These are phyloP conservation scores for Monarcha castaneiventris DNA, from an alignment of 2,113 vertebrate genomes.

Conservation along the genomic window DNA sequence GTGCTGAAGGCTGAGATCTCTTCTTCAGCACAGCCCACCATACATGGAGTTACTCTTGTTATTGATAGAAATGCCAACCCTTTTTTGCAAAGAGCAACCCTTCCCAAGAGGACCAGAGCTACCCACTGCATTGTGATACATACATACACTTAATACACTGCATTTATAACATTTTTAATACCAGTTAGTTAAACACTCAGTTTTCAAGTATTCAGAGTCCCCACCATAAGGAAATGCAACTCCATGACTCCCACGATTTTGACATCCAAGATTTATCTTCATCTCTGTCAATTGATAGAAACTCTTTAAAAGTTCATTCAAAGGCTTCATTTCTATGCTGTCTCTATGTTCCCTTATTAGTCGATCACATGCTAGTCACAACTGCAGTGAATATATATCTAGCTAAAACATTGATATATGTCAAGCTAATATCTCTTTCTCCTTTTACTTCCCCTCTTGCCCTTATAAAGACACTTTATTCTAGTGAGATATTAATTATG, in stretches of 20 bases:
- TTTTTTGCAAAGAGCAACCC: background rate
- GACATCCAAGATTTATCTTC: background rate
- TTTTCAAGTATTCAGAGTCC: background rate
- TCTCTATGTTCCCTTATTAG: background rate
- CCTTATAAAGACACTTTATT: constrained; percentile 10
- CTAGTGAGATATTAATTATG: constrained; percentile 59
- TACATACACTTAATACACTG: background rate
- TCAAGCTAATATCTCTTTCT: background rate
- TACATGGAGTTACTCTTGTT: fast-evolving
- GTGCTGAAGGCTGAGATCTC: background rate
- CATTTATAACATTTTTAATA: background rate
- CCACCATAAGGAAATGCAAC: background rate
- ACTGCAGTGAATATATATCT: background rate
- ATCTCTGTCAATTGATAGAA: background rate
- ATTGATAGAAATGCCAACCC: background rate
- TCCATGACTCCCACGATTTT: background rate
- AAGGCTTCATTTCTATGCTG: background rate
- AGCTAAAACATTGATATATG: background rate
- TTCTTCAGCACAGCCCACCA: background rate
- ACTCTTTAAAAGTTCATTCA: background rate
- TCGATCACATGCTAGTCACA: background rate
- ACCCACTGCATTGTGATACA: background rate
- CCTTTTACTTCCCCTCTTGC: background rate
- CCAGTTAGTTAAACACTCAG: background rate
- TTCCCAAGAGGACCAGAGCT: background rate